These are phyloP conservation scores for Sander vitreus DNA, from an alignment of 2,113 vertebrate species.

Conservation along the genomic window DNA sequence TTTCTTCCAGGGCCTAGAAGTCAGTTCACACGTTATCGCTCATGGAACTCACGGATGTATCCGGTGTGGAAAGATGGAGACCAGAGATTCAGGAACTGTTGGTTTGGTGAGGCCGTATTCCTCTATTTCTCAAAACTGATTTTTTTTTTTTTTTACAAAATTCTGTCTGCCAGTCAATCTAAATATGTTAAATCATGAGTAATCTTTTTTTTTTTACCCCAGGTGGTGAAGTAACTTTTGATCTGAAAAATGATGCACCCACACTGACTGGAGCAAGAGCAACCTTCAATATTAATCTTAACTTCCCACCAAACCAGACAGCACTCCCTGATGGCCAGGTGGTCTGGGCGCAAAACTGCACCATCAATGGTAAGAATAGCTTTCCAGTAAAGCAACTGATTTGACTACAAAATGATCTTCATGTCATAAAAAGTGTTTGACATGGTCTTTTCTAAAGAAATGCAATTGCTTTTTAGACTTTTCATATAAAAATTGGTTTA, in stretches of 20 bases:
- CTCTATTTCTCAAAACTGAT: background rate
- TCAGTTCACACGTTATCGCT: constrained; percentile 79
- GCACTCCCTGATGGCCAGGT: constrained; percentile 87
- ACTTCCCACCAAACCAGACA: constrained; percentile 89
- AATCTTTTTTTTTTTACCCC: background rate
- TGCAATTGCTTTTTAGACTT: background rate
- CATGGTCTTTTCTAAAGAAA: background rate
- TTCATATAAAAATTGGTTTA: background rate
- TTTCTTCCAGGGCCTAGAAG: constrained; percentile 73
- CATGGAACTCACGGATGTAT: constrained; percentile 89
- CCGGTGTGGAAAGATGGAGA: constrained; percentile 89
- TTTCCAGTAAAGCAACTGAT: background rate
- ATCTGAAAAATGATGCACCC: constrained; percentile 90
- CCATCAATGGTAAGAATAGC: constrained; percentile 84
- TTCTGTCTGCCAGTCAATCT: background rate
- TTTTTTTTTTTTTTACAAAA: accelerated
- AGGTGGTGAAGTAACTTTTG: constrained; percentile 90
- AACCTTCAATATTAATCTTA: constrained; percentile 89
- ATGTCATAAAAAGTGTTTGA: background rate
- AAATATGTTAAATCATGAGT: background rate
- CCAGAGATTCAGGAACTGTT: constrained; percentile 84
- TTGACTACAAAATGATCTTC: background rate
- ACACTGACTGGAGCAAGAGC: constrained; percentile 89
- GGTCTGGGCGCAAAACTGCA: constrained; percentile 88
- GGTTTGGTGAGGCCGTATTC: constrained; percentile 84